Evolutionary conservation across 2,888 invertebrate species (phyloP).

Genomic region (Blomia tropicalis): DNA sequence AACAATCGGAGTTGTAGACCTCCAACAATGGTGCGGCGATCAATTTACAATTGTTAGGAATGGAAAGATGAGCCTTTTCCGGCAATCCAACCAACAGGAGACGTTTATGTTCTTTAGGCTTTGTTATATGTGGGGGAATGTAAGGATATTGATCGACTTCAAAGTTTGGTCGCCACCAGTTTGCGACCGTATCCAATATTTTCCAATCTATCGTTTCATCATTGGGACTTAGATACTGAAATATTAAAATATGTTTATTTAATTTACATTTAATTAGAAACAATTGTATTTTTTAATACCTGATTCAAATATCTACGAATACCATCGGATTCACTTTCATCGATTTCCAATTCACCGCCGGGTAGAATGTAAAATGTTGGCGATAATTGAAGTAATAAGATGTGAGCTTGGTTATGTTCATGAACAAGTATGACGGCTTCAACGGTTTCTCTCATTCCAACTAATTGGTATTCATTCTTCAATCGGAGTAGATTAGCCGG

Average conservation of each 20-base stretch:
- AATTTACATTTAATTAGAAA: slow-evolving; percentile 5
- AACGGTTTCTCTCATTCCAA: slow-evolving; percentile 78
- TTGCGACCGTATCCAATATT: slow-evolving; percentile 84
- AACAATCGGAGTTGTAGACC: slow-evolving; percentile 93
- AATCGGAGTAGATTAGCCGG: slow-evolving; percentile 93
- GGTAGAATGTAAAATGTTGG: slow-evolving; percentile 98
- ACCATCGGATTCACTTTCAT: slow-evolving; percentile 93
- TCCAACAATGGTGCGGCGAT: slow-evolving; percentile 98
- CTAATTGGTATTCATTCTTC: slow-evolving; percentile 93
- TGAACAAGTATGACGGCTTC: slow-evolving; percentile 80
- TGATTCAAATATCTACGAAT: slow-evolving; percentile 72
- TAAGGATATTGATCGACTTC: slow-evolving; percentile 98
- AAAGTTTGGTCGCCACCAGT: slow-evolving; percentile 99
- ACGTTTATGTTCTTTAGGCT: slow-evolving; percentile 96
- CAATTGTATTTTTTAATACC: slow-evolving; percentile 30
- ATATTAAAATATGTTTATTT: slow-evolving; percentile 1
- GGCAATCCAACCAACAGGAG: slow-evolving; percentile 91
- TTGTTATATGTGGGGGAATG: slow-evolving; percentile 96
- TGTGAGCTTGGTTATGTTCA: slow-evolving; percentile 94
- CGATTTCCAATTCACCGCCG: slow-evolving; percentile 88
- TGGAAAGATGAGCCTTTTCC: slow-evolving; percentile 91
- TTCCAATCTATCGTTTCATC: slow-evolving; percentile 97
- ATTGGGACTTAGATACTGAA: slow-evolving; percentile 53
- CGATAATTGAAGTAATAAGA: slow-evolving; percentile 83
- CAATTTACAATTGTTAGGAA: slow-evolving; percentile 97